Conservation (phyloP, 2,113 vertebrate genomes). For the Mesocricetus auratus region DNA sequence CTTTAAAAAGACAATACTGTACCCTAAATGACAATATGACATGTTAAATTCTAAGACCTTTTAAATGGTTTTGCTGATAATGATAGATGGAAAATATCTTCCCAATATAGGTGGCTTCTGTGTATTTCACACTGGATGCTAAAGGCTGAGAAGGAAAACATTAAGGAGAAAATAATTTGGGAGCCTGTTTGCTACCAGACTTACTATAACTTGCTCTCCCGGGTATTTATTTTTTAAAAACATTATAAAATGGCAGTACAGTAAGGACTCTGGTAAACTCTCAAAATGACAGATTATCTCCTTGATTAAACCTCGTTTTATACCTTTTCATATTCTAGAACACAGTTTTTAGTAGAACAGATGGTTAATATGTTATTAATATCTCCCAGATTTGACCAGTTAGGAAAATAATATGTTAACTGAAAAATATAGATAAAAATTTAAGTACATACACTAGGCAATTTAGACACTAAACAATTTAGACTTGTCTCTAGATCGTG, state of each 20-base stretch:
- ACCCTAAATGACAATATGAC: not conserved
- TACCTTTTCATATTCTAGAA: not conserved
- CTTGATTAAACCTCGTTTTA: not conserved
- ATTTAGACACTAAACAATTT: slow-evolving; percentile 48
- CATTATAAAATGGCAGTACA: slow-evolving; percentile 1
- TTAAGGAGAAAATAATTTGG: slow-evolving; percentile 22
- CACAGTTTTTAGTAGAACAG: not conserved
- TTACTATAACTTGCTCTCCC: not conserved
- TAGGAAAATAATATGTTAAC: not conserved
- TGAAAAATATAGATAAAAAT: not conserved
- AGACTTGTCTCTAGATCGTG: not conserved
- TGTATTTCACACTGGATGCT: not conserved
- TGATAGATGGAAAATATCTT: not conserved
- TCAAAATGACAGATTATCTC: not conserved
- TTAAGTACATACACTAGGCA: not conserved
- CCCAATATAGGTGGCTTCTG: not conserved
- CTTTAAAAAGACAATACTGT: not conserved
- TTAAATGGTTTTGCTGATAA: slow-evolving; percentile 41
- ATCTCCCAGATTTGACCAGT: not conserved
- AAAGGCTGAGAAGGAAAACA: not conserved
- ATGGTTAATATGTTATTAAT: not conserved
- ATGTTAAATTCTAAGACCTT: not conserved
- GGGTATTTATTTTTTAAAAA: slow-evolving; percentile 18
- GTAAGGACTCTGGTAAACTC: not conserved
- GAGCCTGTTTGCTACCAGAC: not conserved